These are phyloP conservation scores for Callithrix jacchus DNA, from an alignment of 2,113 vertebrate genomes.

Conservation along the genomic window DNA sequence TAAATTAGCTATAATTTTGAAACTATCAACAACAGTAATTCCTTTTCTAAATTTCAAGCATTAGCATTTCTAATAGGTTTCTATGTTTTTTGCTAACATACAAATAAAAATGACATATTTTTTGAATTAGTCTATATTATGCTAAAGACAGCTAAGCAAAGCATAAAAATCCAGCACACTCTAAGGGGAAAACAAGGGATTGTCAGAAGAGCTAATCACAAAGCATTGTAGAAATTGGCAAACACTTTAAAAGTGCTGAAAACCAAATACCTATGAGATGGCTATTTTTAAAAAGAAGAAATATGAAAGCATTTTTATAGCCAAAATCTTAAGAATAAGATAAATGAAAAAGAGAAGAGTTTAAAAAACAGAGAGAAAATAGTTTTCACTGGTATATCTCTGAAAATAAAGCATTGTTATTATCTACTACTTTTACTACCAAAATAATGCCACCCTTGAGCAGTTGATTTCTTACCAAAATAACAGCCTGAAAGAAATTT, in stretches of 20 bases:
- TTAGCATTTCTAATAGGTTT: not conserved
- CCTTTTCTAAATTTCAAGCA: not conserved
- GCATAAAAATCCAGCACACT: not conserved
- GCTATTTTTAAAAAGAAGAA: constrained; percentile 11
- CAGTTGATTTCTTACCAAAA: not conserved
- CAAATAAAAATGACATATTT: not conserved
- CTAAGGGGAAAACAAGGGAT: not conserved
- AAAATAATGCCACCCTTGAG: not conserved
- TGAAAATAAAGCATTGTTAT: not conserved
- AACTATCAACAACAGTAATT: not conserved
- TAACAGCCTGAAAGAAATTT: not conserved
- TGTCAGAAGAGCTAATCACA: constrained; percentile 11
- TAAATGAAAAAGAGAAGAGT: not conserved
- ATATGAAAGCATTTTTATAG: not conserved
- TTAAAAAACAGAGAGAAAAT: not conserved
- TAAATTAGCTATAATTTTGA: constrained; percentile 29
- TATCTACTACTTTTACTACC: not conserved
- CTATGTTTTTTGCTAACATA: not conserved
- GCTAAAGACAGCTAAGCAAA: not conserved
- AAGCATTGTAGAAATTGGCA: constrained; percentile 23
- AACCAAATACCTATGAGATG: constrained; percentile 37
- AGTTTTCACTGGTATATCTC: not conserved
- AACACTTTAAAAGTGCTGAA: not conserved
- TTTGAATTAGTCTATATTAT: not conserved
- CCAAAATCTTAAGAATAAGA: not conserved